Evolutionary conservation across 2,888 invertebrate species (phyloP).

Genomic region (Hirtodrosophila histrioides): DNA sequence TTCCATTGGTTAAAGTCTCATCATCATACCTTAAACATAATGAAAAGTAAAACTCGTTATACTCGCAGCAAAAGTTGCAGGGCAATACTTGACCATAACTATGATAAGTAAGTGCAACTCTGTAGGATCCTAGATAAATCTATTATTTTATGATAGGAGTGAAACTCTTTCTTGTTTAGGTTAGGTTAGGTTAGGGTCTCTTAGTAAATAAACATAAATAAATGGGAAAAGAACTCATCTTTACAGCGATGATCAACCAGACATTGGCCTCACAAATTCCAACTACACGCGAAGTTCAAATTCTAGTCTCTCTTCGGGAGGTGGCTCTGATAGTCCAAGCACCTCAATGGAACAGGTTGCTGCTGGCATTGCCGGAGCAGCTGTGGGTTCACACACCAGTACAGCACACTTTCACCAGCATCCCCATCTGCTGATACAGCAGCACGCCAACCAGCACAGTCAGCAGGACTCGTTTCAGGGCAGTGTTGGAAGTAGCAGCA

Average conservation of each 20-base stretch:
- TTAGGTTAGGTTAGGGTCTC: too few species aligned
- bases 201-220: background rate
- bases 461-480: conserved; percentile 81
- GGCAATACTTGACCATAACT: conserved; percentile 77
- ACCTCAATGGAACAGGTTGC: conserved; percentile 89
- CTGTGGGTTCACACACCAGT: conserved; percentile 35
- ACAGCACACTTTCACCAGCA: conserved; percentile 51
- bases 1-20: background rate
- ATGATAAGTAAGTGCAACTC: conserved; percentile 76
- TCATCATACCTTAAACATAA: conserved; percentile 24
- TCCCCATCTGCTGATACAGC: conserved; percentile 60
- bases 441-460: conserved; percentile 74
- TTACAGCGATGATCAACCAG: conserved; percentile 89
- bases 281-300: conserved; percentile 89
- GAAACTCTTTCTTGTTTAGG: too few species aligned
- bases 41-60: conserved; percentile 82
- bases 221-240: background rate
- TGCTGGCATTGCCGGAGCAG: conserved; percentile 56
- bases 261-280: conserved; percentile 85
- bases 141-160: too few species aligned
- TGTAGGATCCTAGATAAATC: too few species aligned
- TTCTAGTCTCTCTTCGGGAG: conserved; percentile 84
- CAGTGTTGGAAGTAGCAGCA: conserved; percentile 63
- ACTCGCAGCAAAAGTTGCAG: conserved; percentile 82
- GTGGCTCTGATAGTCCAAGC: conserved; percentile 89